phyloP scores from a whole-genome alignment of 2,888 invertebrate species.

The Gastrophysa polygoni region DNA sequence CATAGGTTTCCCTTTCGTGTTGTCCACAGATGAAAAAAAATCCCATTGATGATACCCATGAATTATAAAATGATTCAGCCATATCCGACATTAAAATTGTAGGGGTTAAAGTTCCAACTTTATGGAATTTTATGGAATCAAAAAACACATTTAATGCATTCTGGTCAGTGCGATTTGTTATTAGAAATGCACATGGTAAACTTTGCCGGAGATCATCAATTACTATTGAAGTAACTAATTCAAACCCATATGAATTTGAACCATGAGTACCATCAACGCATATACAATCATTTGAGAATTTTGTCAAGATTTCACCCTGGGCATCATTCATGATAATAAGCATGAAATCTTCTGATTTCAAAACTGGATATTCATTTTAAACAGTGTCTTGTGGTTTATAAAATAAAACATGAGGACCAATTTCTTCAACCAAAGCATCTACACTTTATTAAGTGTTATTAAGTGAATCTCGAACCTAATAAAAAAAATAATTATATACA shows the following conservation, averaged over 20 bases:
- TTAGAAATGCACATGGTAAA: conserved; percentile 28
- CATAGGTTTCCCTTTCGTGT: too few relatives aligned
- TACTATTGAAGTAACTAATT: conserved; percentile 35
- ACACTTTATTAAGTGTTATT: not conserved
- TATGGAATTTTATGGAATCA: too few relatives aligned
- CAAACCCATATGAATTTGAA: conserved; percentile 34
- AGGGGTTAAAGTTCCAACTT: too few relatives aligned
- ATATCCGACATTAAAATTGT: conserved; percentile 19
- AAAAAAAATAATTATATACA: not conserved
- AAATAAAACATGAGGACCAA: conserved; percentile 12
- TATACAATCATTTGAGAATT: conserved; percentile 34
- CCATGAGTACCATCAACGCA: conserved; percentile 41
- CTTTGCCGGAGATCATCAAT: conserved; percentile 37
- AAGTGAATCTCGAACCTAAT: not conserved
- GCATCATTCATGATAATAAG: too few relatives aligned
- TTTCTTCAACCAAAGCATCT: conserved; percentile 13
- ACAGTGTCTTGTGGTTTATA: conserved; percentile 8
- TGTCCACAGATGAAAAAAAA: too few relatives aligned
- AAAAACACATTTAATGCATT: conserved; percentile 6
- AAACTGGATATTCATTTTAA: not conserved
- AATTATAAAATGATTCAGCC: conserved; percentile 10
- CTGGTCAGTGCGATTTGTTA: not conserved
- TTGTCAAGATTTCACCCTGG: too few relatives aligned
- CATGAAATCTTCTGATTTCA: conserved; percentile 36
- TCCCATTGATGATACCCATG: conserved; percentile 5